A percentile compares a stretch with the other conserved stretches of the same genome.
phyloP scores from a whole-genome alignment of 2,888 invertebrate genomes.

The Eupithecia tripunctaria region DNA sequence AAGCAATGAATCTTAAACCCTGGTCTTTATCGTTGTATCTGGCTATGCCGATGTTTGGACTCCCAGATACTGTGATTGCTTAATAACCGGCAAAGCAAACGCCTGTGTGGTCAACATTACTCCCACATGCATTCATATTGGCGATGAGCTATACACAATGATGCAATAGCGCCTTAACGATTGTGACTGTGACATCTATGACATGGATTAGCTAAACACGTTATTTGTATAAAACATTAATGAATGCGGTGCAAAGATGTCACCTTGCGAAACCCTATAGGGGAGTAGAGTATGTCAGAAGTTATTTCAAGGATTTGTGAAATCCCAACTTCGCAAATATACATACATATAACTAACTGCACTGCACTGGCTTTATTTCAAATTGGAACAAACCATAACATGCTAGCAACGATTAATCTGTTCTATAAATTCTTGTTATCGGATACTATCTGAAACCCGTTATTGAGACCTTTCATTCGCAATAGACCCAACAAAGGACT shows the following conservation, averaged over 20 bases:
- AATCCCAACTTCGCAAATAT: not conserved
- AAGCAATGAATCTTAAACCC: conserved; percentile 31
- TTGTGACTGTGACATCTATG: conserved; percentile 16
- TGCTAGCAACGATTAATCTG: not conserved
- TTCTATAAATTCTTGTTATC: conserved; percentile 8
- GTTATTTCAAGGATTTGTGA: not conserved
- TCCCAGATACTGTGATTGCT: conserved; percentile 29
- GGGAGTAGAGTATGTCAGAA: not conserved
- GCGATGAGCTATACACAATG: conserved; percentile 30
- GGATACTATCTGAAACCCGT: conserved; percentile 16
- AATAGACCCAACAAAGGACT: conserved; percentile 23
- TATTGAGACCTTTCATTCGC: conserved; percentile 21
- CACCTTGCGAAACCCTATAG: not conserved
- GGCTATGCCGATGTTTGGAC: not conserved
- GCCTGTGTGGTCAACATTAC: conserved; percentile 30
- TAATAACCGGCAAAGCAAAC: conserved; percentile 31
- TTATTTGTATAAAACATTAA: not conserved
- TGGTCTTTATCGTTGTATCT: conserved; percentile 1
- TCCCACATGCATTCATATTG: conserved; percentile 29
- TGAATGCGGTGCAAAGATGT: not conserved
- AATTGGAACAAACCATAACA: not conserved
- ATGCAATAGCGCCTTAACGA: conserved; percentile 29
- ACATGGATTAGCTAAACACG: not conserved
- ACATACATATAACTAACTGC: too few relatives aligned
- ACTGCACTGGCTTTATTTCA: not conserved